Conservation (phyloP, 2,888 invertebrate species). For the Calephelis perditalis region DNA sequence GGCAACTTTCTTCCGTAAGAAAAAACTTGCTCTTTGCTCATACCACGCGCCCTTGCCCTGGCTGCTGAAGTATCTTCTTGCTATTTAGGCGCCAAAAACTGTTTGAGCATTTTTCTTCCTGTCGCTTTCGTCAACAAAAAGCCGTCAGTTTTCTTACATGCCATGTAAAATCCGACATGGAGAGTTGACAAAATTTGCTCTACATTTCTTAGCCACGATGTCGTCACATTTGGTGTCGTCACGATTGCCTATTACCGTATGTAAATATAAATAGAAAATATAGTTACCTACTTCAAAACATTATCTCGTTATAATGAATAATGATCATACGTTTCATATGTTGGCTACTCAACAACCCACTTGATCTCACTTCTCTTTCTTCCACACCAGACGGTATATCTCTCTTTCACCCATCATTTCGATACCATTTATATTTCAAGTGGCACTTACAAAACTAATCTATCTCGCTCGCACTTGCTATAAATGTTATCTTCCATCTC, state of each 20-base stretch:
- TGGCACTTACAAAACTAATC: constrained; percentile 47
- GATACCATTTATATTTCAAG: constrained; percentile 73
- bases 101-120: too few relatives aligned
- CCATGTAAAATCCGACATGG: too few relatives aligned
- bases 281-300: constrained; percentile 1
- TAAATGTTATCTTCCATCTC: constrained; percentile 38
- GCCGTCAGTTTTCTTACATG: too few relatives aligned
- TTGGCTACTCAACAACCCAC: constrained; percentile 1
- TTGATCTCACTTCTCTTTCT: neutral
- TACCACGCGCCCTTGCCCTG: too few relatives aligned
- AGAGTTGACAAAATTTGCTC: too few relatives aligned
- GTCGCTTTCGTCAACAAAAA: too few relatives aligned
- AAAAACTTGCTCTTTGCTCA: too few relatives aligned
- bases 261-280: neutral
- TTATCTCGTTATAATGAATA: constrained; percentile 3
- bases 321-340: constrained; percentile 11
- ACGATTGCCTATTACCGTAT: neutral
- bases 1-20: too few relatives aligned
- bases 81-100: too few relatives aligned
- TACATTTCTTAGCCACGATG: too few relatives aligned
- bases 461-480: constrained; percentile 41
- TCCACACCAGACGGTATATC: constrained; percentile 4
- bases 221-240: too few relatives aligned
- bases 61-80: too few relatives aligned
- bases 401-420: constrained; percentile 46